Conservation (phyloP, 2,888 invertebrate species). For the Asteroscopus sphinx region DNA sequence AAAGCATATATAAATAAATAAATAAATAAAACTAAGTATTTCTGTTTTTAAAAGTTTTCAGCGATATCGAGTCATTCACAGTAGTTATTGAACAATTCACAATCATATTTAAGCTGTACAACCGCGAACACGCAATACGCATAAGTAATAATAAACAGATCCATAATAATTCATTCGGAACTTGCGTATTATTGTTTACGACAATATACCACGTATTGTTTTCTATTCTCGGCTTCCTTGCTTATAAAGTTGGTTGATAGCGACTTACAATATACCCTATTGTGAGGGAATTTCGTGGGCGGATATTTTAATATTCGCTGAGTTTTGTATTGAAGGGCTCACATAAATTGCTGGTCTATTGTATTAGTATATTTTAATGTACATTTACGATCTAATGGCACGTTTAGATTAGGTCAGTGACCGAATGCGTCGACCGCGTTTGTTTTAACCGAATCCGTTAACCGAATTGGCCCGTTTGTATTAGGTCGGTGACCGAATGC, state of each 20-base stretch:
- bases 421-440: too few relatives aligned
- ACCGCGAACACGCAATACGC: constrained; percentile 26
- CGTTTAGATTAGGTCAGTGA: too few relatives aligned
- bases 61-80: too few relatives aligned
- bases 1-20: too few relatives aligned
- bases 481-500: too few relatives aligned
- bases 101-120: not conserved
- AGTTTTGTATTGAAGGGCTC: constrained; percentile 38
- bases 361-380: constrained; percentile 5
- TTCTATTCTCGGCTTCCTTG: constrained; percentile 46
- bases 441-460: too few relatives aligned
- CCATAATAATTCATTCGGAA: constrained; percentile 41
- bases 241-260: constrained; percentile 47
- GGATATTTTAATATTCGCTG: constrained; percentile 39
- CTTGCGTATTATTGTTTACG: constrained; percentile 51
- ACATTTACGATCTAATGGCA: not conserved
- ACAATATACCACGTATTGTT: constrained; percentile 50
- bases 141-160: constrained; percentile 47
- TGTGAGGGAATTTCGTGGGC: constrained; percentile 45
- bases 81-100: not conserved
- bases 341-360: constrained; percentile 26
- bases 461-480: too few relatives aligned
- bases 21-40: too few relatives aligned
- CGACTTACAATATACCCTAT: constrained; percentile 42
- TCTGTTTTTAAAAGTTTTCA: too few relatives aligned